Percentiles rank a stretch among this genome's conserved stretches.
Conservation (phyloP, 2,113 vertebrate species). For the Sigmodon hispidus region DNA sequence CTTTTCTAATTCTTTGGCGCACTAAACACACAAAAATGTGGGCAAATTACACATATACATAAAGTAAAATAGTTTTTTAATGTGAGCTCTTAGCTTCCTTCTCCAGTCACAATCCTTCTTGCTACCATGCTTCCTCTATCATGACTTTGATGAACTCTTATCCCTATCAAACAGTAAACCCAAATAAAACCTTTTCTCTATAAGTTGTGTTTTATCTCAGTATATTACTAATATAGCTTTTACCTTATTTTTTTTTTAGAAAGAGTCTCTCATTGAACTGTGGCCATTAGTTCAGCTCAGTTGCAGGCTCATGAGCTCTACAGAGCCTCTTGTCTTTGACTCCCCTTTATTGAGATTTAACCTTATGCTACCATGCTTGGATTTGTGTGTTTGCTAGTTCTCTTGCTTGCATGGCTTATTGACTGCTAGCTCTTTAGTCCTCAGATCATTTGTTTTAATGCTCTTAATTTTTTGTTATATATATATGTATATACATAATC, state of each 20-base stretch:
- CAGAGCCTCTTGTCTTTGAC: not conserved
- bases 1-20: not conserved
- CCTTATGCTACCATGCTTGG: not conserved
- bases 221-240: not conserved
- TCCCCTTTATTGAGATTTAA: not conserved
- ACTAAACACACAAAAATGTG: not conserved
- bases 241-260: not conserved
- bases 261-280: not conserved
- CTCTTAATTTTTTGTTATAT: not conserved
- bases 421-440: not conserved
- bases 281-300: not conserved
- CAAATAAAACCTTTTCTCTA: not conserved
- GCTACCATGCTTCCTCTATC: not conserved
- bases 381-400: not conserved
- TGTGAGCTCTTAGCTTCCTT: not conserved
- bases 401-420: not conserved
- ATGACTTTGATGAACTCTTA: not conserved
- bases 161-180: not conserved
- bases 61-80: not conserved
- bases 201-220: not conserved
- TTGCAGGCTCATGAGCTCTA: not conserved
- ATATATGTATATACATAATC: not conserved
- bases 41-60: not conserved
- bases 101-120: not conserved
- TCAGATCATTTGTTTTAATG: not conserved